These are phyloP conservation scores for Ophion obscuratus DNA, from an alignment of 2,888 invertebrate genomes.

Conservation along the genomic window DNA sequence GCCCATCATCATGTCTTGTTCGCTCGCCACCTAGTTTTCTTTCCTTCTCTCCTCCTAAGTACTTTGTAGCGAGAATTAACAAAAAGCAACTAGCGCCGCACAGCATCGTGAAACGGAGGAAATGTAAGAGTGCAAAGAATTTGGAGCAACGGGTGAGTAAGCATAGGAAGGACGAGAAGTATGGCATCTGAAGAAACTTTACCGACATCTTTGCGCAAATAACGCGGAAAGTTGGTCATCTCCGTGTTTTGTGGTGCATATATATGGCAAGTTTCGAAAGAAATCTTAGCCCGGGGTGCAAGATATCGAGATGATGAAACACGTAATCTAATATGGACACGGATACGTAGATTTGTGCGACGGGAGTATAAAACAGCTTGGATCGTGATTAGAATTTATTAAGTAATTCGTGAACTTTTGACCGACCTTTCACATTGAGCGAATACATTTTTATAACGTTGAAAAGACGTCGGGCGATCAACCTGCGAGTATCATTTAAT, in stretches of 20 bases:
- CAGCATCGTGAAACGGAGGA: slow-evolving; percentile 42
- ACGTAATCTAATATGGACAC: too few relatives aligned
- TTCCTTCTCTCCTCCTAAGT: slow-evolving; percentile 58
- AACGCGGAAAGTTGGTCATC: slow-evolving; percentile 37
- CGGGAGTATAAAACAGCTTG: too few relatives aligned
- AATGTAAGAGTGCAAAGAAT: slow-evolving; percentile 39
- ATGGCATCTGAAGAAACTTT: slow-evolving; percentile 58
- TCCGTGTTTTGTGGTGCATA: slow-evolving; percentile 18
- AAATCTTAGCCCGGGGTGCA: too few relatives aligned
- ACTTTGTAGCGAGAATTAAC: slow-evolving; percentile 69
- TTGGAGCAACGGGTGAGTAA: slow-evolving; percentile 9
- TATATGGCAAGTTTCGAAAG: slow-evolving; percentile 40
- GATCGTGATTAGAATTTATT: too few relatives aligned
- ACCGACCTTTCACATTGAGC: too few relatives aligned
- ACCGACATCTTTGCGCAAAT: slow-evolving; percentile 50
- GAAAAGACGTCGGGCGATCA: too few relatives aligned
- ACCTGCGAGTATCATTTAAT: too few relatives aligned
- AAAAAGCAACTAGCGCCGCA: slow-evolving; percentile 65
- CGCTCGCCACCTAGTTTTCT: slow-evolving; percentile 27
- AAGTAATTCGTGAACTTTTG: too few relatives aligned
- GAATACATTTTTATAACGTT: too few relatives aligned
- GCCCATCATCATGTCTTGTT: slow-evolving; percentile 41
- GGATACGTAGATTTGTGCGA: too few relatives aligned
- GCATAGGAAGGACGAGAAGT: slow-evolving; percentile 39
- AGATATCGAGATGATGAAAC: too few relatives aligned